phyloP scores from a whole-genome alignment of 2,888 invertebrate species.

The Pyrocoelia pectoralis region DNA sequence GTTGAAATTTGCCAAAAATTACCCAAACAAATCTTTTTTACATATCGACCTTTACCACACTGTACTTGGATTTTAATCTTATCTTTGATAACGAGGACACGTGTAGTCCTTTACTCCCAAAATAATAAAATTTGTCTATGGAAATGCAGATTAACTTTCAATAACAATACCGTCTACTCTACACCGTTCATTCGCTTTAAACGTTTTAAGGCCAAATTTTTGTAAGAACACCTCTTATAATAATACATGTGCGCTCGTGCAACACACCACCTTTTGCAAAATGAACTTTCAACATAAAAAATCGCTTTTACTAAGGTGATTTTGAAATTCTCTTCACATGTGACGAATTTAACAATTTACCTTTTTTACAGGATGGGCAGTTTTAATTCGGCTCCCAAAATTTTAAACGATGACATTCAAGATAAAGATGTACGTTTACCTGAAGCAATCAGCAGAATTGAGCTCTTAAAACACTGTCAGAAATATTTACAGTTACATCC shows the following conservation, averaged over 20 bases:
- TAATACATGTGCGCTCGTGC: no score
- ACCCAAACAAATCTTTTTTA: not conserved
- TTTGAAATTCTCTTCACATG: no score
- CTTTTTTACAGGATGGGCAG: constrained; percentile 71
- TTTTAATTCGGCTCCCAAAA: constrained; percentile 73
- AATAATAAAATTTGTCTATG: not conserved
- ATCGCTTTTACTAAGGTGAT: not conserved
- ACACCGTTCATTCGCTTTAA: no score
- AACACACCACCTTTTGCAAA: not conserved
- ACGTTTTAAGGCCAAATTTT: no score
- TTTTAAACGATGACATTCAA: constrained; percentile 68
- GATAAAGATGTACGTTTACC: constrained; percentile 66
- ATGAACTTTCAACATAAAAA: not conserved
- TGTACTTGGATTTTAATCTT: not conserved
- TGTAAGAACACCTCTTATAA: no score
- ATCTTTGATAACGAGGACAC: not conserved
- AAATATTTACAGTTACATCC: constrained; percentile 61
- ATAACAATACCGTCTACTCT: not conserved
- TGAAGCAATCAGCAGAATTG: constrained; percentile 60
- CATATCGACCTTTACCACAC: not conserved
- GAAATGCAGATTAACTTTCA: not conserved
- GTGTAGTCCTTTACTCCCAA: not conserved
- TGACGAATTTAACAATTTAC: no score
- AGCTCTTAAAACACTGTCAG: constrained; percentile 64
- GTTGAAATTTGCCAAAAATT: no score